Evolutionary conservation across 1,140 invertebrate genomes (phyloP).

Genomic region (Drosophila sp.): DNA sequence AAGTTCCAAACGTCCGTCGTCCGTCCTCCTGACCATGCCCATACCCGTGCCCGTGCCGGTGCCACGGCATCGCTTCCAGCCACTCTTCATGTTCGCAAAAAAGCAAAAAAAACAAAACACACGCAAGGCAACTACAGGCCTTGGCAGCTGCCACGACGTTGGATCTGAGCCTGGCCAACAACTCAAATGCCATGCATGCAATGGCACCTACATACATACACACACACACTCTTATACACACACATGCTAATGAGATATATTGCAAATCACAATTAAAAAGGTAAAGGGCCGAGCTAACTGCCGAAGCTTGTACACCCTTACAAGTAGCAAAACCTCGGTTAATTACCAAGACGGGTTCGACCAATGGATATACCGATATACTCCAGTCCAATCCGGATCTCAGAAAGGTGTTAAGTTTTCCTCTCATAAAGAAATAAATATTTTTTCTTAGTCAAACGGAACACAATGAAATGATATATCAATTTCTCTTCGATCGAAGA

Average conservation of each 20-base stretch:
- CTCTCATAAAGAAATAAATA: too few species aligned
- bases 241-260: slow-evolving; percentile 8
- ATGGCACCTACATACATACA: not conserved
- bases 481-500: too few species aligned
- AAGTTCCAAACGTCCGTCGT: not conserved
- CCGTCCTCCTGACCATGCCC: not conserved
- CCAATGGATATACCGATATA: too few species aligned
- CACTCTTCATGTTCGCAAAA: not conserved
- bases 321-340: too few species aligned
- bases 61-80: not conserved
- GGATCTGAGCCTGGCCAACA: not conserved
- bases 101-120: not conserved
- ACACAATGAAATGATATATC: too few species aligned
- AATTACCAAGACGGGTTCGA: too few species aligned
- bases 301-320: too few species aligned
- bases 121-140: not conserved
- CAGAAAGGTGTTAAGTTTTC: too few species aligned
- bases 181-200: not conserved
- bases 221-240: not conserved
- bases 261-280: slow-evolving; percentile 10
- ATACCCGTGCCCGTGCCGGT: not conserved
- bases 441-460: too few species aligned
- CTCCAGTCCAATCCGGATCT: too few species aligned
- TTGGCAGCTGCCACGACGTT: not conserved
- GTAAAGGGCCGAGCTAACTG: not conserved